These are phyloP conservation scores for Argyresthia goedartella DNA, from an alignment of 2,888 invertebrate species.

Conservation along the genomic window DNA sequence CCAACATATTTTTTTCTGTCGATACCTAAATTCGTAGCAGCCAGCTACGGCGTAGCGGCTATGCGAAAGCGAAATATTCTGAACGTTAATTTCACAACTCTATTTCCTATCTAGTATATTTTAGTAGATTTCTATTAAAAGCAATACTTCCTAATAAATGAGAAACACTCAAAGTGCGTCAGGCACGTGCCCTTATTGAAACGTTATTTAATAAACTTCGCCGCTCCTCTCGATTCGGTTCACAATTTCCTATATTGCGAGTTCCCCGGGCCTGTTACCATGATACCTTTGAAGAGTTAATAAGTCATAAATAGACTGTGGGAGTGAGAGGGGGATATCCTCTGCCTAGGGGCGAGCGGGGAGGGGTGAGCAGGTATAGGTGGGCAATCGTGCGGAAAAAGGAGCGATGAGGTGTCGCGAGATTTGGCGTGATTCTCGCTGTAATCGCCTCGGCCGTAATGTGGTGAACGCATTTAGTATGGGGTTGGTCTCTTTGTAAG, in stretches of 20 bases:
- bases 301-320: conserved; percentile 65
- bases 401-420: conserved; percentile 50
- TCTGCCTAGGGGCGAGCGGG: conserved; percentile 26
- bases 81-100: no score
- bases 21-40: no score
- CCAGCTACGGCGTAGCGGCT: no score
- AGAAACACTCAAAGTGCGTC: background rate
- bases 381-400: conserved; percentile 68
- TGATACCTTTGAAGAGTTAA: conserved; percentile 69
- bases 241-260: conserved; percentile 66
- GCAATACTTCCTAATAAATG: background rate
- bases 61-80: no score
- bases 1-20: no score
- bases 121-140: no score
- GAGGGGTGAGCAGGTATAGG: conserved; percentile 43
- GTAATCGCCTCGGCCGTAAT: conserved; percentile 13
- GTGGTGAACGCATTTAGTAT: no score
- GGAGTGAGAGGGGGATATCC: conserved; percentile 31
- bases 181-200: conserved; percentile 2
- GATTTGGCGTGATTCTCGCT: conserved; percentile 35
- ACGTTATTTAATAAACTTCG: conserved; percentile 57
- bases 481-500: background rate
- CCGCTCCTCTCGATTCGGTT: conserved; percentile 49
- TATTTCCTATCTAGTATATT: no score
- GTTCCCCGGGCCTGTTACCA: conserved; percentile 51